Base-by-base conservation (phyloP, 2,888 invertebrate species). In the Apoderus coryli region DNA sequence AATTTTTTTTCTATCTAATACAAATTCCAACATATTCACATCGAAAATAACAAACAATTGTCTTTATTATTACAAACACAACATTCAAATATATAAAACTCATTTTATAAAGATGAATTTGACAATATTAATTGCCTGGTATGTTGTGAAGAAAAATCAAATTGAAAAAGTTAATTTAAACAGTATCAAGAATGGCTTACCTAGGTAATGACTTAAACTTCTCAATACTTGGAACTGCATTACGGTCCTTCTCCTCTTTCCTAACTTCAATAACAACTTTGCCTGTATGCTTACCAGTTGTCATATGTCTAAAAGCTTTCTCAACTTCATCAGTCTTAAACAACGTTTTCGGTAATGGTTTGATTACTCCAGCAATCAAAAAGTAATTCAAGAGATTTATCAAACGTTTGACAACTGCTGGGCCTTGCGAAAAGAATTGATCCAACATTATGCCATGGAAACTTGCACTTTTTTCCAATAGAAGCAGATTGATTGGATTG, bases 371-470 rank as follows among this genome's bases (percentile, higher is more conserved):
- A 13, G 47, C 14, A 1, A 33, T 23, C 4, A 44, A 32, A 2
- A n/a, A 14, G 12, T 37, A 14, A 4, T 24, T 12, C 6, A 37
- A 15, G 5, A 37, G 7, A 7, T 29, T 16, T 2, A 23, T 7
- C 6, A 41, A 3, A 11, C 15, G n/a, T 9, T 15, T 13, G 15
- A 39, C 44, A 1, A 28, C 26, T 2, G 14, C 7, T 2, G 41
- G 39, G 12, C 30, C 13, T 11, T 22, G 32, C n/a, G 22, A 27
- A 16, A 45, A 43, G 3, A 45, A 22, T 22, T 36, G 26, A 33
- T 88, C 86, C 36, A 88, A 59, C 47, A 84, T 64, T 16, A 86
- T 69, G 4, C 84, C 80, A 48, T 81, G 76, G 59, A 85, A 80
- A 38, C 73, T 72, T 13, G 75, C 64, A 46, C 79, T 76, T 40